These are phyloP conservation scores for Agapetus fuscipes DNA, from an alignment of 2,888 invertebrate species.

Conservation along the genomic window DNA sequence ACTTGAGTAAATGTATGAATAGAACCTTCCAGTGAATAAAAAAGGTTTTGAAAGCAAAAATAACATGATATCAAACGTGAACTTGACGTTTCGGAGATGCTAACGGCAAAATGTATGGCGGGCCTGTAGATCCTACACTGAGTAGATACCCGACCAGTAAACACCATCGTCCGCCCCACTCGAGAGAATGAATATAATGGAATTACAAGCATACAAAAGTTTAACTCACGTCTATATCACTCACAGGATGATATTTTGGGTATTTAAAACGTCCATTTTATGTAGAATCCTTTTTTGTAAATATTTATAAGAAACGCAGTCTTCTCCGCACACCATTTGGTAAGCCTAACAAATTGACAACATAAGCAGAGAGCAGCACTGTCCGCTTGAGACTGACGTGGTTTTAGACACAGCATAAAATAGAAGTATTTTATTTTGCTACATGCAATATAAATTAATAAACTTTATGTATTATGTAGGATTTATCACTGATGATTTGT, in stretches of 20 bases:
- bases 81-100: constrained; percentile 41
- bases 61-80: constrained; percentile 20
- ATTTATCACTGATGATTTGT: neutral
- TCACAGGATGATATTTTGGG: constrained; percentile 26
- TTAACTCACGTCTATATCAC: constrained; percentile 23
- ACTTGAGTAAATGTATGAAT: no score
- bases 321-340: constrained; percentile 52
- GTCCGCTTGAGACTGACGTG: constrained; percentile 41
- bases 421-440: constrained; percentile 24
- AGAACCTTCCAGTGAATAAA: no score
- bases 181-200: constrained; percentile 3
- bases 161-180: constrained; percentile 24
- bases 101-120: constrained; percentile 44
- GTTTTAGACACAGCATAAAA: constrained; percentile 13
- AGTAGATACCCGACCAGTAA: constrained; percentile 23
- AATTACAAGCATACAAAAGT: constrained; percentile 2
- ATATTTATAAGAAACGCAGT: constrained; percentile 53
- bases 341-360: constrained; percentile 67
- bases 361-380: constrained; percentile 68
- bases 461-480: no score
- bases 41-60: no score
- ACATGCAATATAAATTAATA: no score
- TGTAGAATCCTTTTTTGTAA: constrained; percentile 42
- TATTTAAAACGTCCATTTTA: constrained; percentile 35
- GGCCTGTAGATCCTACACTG: constrained; percentile 23